Evolutionary conservation across 37 sponge, comb jelly and placozoan species (phyloP).

Genomic region (Aphrocallistes beatrix): DNA sequence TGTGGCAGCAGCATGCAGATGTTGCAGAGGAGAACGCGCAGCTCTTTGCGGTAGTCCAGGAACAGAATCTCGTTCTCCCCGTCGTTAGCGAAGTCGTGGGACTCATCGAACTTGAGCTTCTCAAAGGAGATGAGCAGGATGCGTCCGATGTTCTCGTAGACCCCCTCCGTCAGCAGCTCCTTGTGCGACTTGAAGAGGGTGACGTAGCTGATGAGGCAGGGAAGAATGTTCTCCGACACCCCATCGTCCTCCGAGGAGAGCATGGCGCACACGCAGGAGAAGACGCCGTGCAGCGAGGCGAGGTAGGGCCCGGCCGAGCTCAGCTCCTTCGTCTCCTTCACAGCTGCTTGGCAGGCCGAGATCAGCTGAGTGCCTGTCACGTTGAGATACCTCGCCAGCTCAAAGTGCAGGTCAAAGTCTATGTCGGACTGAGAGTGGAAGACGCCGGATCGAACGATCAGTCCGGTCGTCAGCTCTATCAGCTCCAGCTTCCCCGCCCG

Average conservation of each 20-base stretch:
- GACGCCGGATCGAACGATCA: constrained; percentile 42
- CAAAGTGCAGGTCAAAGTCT: background rate
- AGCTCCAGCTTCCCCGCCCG: constrained; percentile 50
- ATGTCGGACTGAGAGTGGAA: constrained; percentile 7
- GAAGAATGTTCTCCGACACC: constrained; percentile 65
- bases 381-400: background rate
- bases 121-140: constrained; percentile 46
- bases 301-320: background rate
- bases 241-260: constrained; percentile 64
- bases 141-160: background rate
- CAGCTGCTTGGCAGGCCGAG: background rate
- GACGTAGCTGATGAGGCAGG: constrained; percentile 51
- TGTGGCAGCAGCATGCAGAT: constrained; percentile 54
- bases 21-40: constrained; percentile 65
- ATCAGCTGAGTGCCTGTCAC: background rate
- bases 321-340: background rate
- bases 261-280: constrained; percentile 1
- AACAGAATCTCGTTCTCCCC: constrained; percentile 86
- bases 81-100: constrained; percentile 59
- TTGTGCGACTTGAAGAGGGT: constrained; percentile 49
- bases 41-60: constrained; percentile 60
- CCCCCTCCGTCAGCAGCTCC: background rate
- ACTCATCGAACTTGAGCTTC: constrained; percentile 75
- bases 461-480: constrained; percentile 46
- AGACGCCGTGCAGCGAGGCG: background rate